Percentiles rank a stretch among this genome's conserved stretches.
These are phyloP conservation scores for Microctonus aethiopoides DNA, from an alignment of 2,888 invertebrate genomes.

Conservation along the genomic window DNA sequence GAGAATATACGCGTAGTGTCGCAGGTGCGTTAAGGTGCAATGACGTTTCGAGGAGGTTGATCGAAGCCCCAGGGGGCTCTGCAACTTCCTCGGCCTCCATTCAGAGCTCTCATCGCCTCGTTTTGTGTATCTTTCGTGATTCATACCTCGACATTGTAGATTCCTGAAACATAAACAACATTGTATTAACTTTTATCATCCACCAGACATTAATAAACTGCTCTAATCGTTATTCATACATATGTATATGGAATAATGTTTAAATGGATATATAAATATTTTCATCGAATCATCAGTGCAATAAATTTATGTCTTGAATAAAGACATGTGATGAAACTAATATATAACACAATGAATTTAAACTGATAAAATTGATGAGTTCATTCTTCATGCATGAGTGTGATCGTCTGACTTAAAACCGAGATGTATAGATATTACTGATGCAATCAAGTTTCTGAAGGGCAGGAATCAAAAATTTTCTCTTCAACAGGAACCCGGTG, in stretches of 20 bases:
- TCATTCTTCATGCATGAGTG: no score
- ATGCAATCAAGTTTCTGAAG: constrained; percentile 35
- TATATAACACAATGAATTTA: neutral
- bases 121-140: constrained; percentile 47
- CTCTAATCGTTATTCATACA: neutral
- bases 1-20: neutral
- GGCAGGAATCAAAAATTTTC: constrained; percentile 34
- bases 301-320: neutral
- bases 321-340: neutral
- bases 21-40: constrained; percentile 1
- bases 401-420: neutral
- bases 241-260: neutral
- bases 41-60: constrained; percentile 49
- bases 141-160: constrained; percentile 52
- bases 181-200: constrained; percentile 4
- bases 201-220: constrained; percentile 30
- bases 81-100: constrained; percentile 65
- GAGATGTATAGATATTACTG: constrained; percentile 34
- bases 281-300: neutral
- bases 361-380: neutral
- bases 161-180: constrained; percentile 45
- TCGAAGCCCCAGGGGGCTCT: constrained; percentile 65
- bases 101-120: constrained; percentile 63
- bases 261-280: no score
- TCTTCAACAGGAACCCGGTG: constrained; percentile 10